Evolutionary conservation across 2,113 vertebrate species (phyloP), one percentile per base, ranked within the genome.

Genomic region (Ailuropoda melanoleuca): DNA sequence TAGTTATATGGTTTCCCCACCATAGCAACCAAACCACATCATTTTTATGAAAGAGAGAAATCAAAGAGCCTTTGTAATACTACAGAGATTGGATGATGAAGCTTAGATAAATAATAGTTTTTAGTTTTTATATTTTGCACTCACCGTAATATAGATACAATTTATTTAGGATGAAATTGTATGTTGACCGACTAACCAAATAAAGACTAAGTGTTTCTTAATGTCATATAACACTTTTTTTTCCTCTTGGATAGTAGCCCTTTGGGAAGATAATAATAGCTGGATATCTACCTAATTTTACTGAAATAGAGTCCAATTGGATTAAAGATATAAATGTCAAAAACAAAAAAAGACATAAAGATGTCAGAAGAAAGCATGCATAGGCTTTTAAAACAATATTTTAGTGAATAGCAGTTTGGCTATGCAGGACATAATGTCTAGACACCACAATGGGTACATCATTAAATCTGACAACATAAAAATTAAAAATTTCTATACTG

Each of bases 271-370:
- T 86, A 92, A 86, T n/a, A 72, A 50, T 68, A 81, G 68, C 21
- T 56, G 21, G 4, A 48, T 88, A 10, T n/a, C 46, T 66, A 78
- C 24, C 17, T 84, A 8, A 62, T 43, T 80, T 97, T 90, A 31
- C 55, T 46, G 89, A 93, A 84, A 77, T 81, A 85, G 0, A 82
- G 13, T 66, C 4, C 43, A 93, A 53, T 14, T 74, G 9, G 37
- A 80, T 74, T 95, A 95, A 88, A 97, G 18, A 46, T 62, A 86
- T 77, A 83, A 83, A 82, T 84, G 13, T 46, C 60, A 74, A 93
- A 77, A 95, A 19, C 0, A n/a, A 34, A 39, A 34, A 19, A 85
- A 81, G 4, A 26, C n/a, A 50, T 46, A 85, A 88, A 85, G 7
- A 53, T 75, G 50, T 78, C 37, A 12, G 39, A 58, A 80, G 34